These are phyloP conservation scores for Urophycis tenuis DNA, from an alignment of 2,797 vertebrate genomes.

Conservation along the genomic window DNA sequence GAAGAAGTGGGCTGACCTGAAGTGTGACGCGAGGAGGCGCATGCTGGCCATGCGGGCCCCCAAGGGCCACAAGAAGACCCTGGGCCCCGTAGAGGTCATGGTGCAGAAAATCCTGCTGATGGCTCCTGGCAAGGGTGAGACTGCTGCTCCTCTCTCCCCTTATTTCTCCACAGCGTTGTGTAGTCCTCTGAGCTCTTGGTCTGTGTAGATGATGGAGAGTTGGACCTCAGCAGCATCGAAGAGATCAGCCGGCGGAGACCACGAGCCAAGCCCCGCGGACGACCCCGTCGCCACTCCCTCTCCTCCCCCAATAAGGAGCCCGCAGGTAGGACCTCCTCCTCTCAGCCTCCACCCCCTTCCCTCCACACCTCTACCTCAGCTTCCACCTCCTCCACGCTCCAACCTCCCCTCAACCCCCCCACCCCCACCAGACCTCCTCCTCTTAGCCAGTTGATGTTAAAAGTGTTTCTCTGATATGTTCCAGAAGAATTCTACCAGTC, in stretches of 20 bases:
- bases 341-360: too few relatives aligned
- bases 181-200: background rate
- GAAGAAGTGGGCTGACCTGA: constrained; percentile 78
- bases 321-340: constrained; percentile 30
- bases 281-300: constrained; percentile 36
- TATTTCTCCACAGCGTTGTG: background rate
- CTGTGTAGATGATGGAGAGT: background rate
- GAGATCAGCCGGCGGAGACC: constrained; percentile 23
- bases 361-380: background rate
- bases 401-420: too few relatives aligned
- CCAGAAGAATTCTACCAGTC: constrained; percentile 57
- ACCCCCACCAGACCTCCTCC: too few relatives aligned
- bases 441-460: background rate
- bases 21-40: constrained; percentile 72
- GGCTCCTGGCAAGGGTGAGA: constrained; percentile 40
- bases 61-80: constrained; percentile 54
- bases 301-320: constrained; percentile 58
- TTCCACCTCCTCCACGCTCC: too few relatives aligned
- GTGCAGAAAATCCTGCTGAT: constrained; percentile 73
- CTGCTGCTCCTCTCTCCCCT: background rate
- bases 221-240: constrained; percentile 8
- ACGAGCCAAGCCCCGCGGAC: constrained; percentile 27
- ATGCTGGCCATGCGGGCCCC: constrained; percentile 56
- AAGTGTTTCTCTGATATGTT: background rate
- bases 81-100: constrained; percentile 70